Evolutionary conservation across 2,113 vertebrate species (phyloP), one percentile per base, ranked within the genome.

Genomic region (Oncorhynchus gorbuscha): DNA sequence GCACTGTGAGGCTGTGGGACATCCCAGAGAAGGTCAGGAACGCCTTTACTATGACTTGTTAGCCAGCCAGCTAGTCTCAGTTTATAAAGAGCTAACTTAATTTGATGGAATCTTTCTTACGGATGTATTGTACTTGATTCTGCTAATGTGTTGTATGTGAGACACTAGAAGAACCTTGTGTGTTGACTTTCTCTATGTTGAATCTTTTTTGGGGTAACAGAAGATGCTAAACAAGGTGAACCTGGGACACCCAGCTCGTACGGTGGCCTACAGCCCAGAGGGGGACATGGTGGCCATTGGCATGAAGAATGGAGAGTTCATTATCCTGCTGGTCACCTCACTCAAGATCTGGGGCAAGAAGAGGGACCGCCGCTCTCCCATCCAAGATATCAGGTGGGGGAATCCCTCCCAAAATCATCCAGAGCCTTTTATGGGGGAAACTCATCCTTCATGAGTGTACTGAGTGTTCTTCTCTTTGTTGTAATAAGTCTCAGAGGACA

Each of bases 311-410:
- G 97, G 97, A 90, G 97, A 99, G 89, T 99, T 99, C 89, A 97
- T 99, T 87, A 96, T 99, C 79, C 93, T 99, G 69, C 90, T 99
- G 76, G 97, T 99, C 26, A 92, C 94, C 3, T 99, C 97, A 13
- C 93, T 99, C 28, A 98, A 98, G 91, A 98, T 99, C 85, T 99
- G 97, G 97, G 97, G 97, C 69, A 99, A 98, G 86, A 99, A 98
- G 87, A 94, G 97, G 83, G 97, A 99, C 74, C 92, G 96, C 55
- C 95, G 95, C 76, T 96, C 96, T 70, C 88, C 97, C 1, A 95
- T 99, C 79, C 96, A 98, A 76, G 97, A 99, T 83, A 97, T 99
- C 86, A 97, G 97, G 97, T 99, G 32, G 92, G 87, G 11, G 5
- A 28, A 68, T 18, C 30, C 14, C 28, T 30, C 16, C 35, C 5